Conservation (phyloP, 1,140 invertebrate species). For the Choristoneura fumiferana region DNA sequence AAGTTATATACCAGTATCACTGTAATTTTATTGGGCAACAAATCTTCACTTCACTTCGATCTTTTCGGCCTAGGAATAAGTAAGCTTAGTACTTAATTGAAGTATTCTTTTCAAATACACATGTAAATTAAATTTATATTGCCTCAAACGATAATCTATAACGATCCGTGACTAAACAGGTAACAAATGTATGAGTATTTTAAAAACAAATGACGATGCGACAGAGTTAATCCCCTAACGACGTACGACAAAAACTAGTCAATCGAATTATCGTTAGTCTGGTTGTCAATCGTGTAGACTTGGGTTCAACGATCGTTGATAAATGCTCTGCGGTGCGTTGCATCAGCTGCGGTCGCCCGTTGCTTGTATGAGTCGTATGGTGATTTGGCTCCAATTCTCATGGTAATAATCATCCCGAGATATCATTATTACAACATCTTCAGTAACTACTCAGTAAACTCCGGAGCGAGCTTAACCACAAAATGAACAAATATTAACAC, state of each 20-base stretch:
- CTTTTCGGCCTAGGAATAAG: too few species aligned
- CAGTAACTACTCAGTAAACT: not conserved
- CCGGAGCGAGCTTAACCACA: not conserved
- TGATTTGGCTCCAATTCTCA: slow-evolving; percentile 16
- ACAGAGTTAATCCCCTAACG: slow-evolving; percentile 2
- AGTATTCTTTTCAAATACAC: too few species aligned
- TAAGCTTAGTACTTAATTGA: too few species aligned
- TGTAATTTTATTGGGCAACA: too few species aligned
- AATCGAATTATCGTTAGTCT: slow-evolving; percentile 15
- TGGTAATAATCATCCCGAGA: slow-evolving; percentile 13
- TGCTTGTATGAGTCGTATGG: too few species aligned
- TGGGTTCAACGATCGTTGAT: slow-evolving; percentile 15
- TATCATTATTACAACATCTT: slow-evolving; percentile 17
- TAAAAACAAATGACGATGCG: not conserved
- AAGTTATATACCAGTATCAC: too few species aligned
- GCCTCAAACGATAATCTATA: too few species aligned
- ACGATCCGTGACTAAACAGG: too few species aligned
- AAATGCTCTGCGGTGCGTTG: slow-evolving; percentile 17
- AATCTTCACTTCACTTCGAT: too few species aligned
- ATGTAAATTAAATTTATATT: too few species aligned
- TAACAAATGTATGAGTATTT: too few species aligned
- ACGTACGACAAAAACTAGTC: slow-evolving; percentile 2
- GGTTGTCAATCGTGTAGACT: slow-evolving; percentile 5
- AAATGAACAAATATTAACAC: slow-evolving; percentile 1
- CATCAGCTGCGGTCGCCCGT: slow-evolving; percentile 15